phyloP scores from a whole-genome alignment of 2,888 invertebrate species.

The Nezara viridula region DNA sequence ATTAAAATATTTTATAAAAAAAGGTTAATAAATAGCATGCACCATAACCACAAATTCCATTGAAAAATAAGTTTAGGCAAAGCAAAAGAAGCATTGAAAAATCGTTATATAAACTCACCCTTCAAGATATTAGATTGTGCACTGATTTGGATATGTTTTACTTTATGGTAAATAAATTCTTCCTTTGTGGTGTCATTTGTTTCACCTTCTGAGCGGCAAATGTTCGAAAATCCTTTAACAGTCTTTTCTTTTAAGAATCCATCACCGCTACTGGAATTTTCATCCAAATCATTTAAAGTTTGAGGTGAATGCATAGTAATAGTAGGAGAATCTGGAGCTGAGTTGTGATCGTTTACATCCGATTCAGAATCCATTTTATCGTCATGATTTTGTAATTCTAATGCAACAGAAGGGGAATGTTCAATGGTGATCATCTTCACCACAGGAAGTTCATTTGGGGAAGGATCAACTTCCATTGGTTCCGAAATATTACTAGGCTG shows the following conservation, averaged over 20 bases:
- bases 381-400: background rate
- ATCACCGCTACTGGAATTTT: background rate
- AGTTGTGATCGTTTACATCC: background rate
- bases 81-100: constrained; percentile 17
- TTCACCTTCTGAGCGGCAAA: background rate
- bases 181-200: background rate
- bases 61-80: background rate
- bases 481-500: background rate
- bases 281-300: background rate
- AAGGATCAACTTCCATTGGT: constrained; percentile 28
- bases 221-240: background rate
- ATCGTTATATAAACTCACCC: constrained; percentile 23
- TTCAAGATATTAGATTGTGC: constrained; percentile 5
- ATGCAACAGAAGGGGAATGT: background rate
- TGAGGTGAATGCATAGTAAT: constrained; percentile 13
- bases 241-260: background rate
- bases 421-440: background rate
- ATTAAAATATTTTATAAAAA: no score
- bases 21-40: background rate
- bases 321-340: background rate
- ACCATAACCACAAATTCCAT: background rate
- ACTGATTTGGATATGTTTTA: constrained; percentile 39
- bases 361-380: constrained; percentile 9
- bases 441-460: background rate
- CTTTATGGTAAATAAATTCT: background rate